These are phyloP conservation scores for Lagenorhynchus albirostris DNA, from an alignment of 2,113 vertebrate species.

Conservation along the genomic window DNA sequence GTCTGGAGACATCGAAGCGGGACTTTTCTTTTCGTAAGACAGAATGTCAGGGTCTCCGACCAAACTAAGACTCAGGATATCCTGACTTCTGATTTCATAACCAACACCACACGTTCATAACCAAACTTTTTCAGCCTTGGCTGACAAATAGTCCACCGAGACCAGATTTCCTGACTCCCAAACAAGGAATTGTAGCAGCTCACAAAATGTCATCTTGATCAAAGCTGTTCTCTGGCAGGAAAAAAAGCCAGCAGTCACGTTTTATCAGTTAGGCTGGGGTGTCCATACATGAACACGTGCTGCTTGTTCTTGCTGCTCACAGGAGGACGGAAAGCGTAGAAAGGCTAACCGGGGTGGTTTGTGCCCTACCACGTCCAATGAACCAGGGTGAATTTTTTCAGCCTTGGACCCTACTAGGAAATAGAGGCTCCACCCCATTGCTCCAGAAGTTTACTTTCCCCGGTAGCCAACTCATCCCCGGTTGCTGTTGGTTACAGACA, in stretches of 20 bases:
- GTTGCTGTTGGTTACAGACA: constrained; percentile 66
- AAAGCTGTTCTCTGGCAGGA: background rate
- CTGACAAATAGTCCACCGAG: background rate
- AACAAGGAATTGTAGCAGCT: constrained; percentile 33
- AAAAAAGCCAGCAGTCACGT: background rate
- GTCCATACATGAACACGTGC: background rate
- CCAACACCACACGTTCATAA: background rate
- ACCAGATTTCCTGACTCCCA: constrained; percentile 59
- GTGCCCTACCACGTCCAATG: background rate
- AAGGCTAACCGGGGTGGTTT: background rate
- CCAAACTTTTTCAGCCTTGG: constrained; percentile 36
- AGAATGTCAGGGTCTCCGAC: background rate
- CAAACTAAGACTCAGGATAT: constrained; percentile 60
- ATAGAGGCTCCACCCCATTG: background rate
- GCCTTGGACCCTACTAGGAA: background rate
- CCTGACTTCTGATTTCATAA: constrained; percentile 35
- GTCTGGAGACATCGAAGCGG: background rate
- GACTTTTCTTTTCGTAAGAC: background rate
- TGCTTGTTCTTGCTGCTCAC: background rate
- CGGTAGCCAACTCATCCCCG: background rate
- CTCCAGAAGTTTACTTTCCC: constrained; percentile 54
- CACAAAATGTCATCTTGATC: background rate
- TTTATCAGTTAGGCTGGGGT: background rate
- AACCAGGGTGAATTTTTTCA: background rate
- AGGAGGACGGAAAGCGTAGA: background rate